phyloP scores from a whole-genome alignment of 2,888 invertebrate genomes.

The Agrotis exclamationis region DNA sequence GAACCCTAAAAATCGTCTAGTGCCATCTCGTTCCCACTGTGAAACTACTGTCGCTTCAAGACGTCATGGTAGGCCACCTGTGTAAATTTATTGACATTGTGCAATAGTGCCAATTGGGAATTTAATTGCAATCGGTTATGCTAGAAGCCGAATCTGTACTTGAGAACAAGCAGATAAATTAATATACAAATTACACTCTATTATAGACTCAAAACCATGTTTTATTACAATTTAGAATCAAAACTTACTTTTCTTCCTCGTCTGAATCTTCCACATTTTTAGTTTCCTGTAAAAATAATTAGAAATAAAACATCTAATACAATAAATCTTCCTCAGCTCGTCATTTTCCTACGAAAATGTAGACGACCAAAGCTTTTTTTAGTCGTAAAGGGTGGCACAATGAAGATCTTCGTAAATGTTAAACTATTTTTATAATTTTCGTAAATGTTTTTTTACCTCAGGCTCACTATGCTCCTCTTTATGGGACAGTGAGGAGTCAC shows the following conservation, averaged over 20 bases:
- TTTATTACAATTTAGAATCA: background rate
- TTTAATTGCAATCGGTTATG: background rate
- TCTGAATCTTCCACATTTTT: slow-evolving; percentile 72
- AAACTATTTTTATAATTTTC: too few relatives aligned
- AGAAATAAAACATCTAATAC: too few relatives aligned
- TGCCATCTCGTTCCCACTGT: too few relatives aligned
- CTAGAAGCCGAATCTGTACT: background rate
- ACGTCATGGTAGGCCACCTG: too few relatives aligned
- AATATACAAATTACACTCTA: too few relatives aligned
- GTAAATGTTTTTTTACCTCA: slow-evolving; percentile 51
- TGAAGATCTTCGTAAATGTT: too few relatives aligned
- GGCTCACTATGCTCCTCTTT: slow-evolving; percentile 73
- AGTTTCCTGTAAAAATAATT: slow-evolving; percentile 71
- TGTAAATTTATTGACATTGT: background rate
- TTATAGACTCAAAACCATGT: too few relatives aligned
- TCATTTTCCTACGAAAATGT: too few relatives aligned
- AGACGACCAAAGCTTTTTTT: background rate
- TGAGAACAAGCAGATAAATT: too few relatives aligned
- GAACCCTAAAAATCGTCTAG: too few relatives aligned
- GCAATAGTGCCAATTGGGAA: background rate
- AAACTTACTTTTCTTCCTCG: slow-evolving; percentile 81
- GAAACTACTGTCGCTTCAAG: too few relatives aligned
- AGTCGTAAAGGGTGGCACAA: background rate
- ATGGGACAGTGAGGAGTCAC: slow-evolving; percentile 79
- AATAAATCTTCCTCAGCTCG: too few relatives aligned